These are phyloP conservation scores for Epicauta chinensis DNA, from an alignment of 1,140 invertebrate genomes.

Conservation along the genomic window DNA sequence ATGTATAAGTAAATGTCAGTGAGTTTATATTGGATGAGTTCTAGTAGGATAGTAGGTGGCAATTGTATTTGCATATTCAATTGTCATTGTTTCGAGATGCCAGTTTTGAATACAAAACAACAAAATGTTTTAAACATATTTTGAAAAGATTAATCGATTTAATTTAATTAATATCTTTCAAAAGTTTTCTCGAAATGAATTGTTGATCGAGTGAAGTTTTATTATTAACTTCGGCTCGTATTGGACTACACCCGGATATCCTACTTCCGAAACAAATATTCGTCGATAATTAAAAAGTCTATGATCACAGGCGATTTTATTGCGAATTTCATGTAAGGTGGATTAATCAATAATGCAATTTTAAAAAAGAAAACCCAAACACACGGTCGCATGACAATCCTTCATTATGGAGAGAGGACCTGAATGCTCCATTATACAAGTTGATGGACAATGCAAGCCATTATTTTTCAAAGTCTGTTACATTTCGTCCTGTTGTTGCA, in stretches of 20 bases:
- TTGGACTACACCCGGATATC: not conserved
- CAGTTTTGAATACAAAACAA: constrained; percentile 9
- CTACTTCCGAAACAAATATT: constrained; percentile 4
- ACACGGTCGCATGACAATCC: constrained; percentile 28
- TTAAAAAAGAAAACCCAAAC: too few species aligned
- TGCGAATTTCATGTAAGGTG: too few species aligned
- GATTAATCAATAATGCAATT: constrained; percentile 20
- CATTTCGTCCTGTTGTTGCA: too few species aligned
- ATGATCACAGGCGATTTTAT: too few species aligned
- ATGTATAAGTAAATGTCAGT: too few species aligned
- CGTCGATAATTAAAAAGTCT: constrained; percentile 7
- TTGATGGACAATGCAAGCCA: constrained; percentile 19
- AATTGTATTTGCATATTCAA: constrained; percentile 18
- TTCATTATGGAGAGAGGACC: constrained; percentile 19
- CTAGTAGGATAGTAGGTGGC: too few species aligned
- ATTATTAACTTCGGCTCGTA: not conserved
- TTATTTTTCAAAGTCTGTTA: constrained; percentile 8
- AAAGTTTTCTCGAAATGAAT: not conserved
- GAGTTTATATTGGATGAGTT: too few species aligned
- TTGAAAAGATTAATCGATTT: constrained; percentile 20
- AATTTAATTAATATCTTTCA: constrained; percentile 11
- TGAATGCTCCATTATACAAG: constrained; percentile 26
- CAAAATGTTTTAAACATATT: constrained; percentile 8
- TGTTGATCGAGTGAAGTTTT: not conserved
- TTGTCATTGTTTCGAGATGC: constrained; percentile 14